These are phyloP conservation scores for Lamprotornis superbus DNA, from an alignment of 2,113 vertebrate species.

Conservation along the genomic window DNA sequence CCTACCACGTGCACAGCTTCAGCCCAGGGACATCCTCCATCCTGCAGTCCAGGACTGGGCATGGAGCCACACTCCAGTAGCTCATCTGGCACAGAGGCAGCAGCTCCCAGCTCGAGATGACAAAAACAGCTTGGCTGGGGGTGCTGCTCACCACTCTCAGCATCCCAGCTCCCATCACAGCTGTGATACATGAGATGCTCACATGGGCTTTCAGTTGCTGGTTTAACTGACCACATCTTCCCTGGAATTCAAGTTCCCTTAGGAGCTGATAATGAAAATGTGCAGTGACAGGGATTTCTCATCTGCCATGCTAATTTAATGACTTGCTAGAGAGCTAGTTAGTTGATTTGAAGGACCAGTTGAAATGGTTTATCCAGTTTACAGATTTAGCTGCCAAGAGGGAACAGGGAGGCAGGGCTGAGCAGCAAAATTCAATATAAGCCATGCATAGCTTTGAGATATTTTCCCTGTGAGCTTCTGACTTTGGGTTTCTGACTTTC, in stretches of 20 bases:
- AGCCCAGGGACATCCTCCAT: background rate
- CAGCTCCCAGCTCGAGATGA: background rate
- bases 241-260: background rate
- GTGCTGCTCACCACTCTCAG: background rate
- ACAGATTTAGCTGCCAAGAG: background rate
- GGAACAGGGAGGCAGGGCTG: background rate
- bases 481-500: background rate
- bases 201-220: background rate
- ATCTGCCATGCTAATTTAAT: background rate
- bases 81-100: background rate
- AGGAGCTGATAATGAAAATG: background rate
- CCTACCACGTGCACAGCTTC: background rate
- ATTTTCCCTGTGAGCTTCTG: background rate
- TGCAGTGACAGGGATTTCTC: background rate
- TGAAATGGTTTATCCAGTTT: background rate
- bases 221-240: background rate
- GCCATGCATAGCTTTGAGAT: background rate
- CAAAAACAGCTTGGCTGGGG: background rate
- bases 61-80: background rate
- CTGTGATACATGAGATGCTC: background rate
- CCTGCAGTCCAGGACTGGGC: background rate
- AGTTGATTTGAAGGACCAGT: background rate
- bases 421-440: background rate
- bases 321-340: background rate
- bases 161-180: accelerated